Base-by-base conservation (phyloP, 2,113 vertebrate genomes). In the Murina feae region DNA sequence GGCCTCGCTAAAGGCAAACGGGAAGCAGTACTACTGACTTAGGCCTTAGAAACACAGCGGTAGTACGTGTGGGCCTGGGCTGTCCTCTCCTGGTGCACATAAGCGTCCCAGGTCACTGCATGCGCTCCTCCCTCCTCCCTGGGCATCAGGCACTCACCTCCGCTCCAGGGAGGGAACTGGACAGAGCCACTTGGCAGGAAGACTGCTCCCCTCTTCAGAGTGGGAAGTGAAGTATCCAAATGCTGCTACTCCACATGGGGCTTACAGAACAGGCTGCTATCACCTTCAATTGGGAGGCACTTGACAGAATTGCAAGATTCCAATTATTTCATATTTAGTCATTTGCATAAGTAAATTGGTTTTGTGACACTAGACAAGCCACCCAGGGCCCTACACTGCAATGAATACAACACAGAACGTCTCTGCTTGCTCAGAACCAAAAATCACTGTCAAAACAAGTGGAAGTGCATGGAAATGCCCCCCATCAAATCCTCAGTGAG, bases 311-410 rank as follows among this genome's bases (percentile, higher is more conserved):
- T 25, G 13, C 39, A 90, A 87, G 81, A 87, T 60, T 90, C 86
- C 94, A 81, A 11, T 92, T 53, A 96, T 84, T 53, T 94, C 84
- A 76, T 37, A 35, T 79, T 72, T 90, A 87, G 71, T 76, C 85
- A 95, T 84, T 42, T 95, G 90, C 53, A 87, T 65, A 78, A 81
- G 53, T 10, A 66, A 96, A 93, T 51, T 81, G 84, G 49, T 69
- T 94, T 55, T 90, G 88, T 86, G 92, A 90, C 72, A 53, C 68
- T 44, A 75, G 66, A 87, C 32, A 58, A 85, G 93, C 47, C 60
- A 86, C 65, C 39, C 28, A 35, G 60, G 72, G 60, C 66, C 66
- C 65, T 80, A 32, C 75, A 71, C 39, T 80, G 51, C 37, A 82
- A 28, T 17, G 30, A 76, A n/a, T n/a, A 28, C 12, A 75, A 75